Conservation (phyloP, 2,888 invertebrate genomes). For the Ctena decussata region DNA sequence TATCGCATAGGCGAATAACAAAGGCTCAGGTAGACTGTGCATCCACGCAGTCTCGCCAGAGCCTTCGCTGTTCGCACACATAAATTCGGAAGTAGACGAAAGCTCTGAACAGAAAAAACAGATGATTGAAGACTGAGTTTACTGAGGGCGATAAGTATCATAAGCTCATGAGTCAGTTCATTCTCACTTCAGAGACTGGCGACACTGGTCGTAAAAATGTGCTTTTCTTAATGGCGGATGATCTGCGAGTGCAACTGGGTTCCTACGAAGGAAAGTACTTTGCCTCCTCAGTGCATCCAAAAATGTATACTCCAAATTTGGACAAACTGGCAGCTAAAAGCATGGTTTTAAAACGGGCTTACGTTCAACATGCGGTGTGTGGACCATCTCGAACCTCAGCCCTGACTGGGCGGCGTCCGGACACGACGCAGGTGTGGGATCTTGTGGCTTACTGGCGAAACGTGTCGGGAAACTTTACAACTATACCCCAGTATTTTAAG, state of each 20-base stretch:
- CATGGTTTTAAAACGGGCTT: slow-evolving; percentile 66
- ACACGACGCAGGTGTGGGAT: slow-evolving; percentile 66
- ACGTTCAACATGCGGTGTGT: slow-evolving; percentile 65
- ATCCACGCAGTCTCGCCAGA: too few relatives aligned
- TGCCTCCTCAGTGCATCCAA: slow-evolving; percentile 63
- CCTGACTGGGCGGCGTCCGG: slow-evolving; percentile 64
- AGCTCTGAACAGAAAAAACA: too few relatives aligned
- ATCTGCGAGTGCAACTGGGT: slow-evolving; percentile 67
- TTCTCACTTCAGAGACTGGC: too few relatives aligned
- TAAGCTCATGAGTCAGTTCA: too few relatives aligned
- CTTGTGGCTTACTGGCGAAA: slow-evolving; percentile 58
- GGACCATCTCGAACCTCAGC: slow-evolving; percentile 65
- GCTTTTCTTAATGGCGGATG: slow-evolving; percentile 64
- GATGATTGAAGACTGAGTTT: too few relatives aligned
- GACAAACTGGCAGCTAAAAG: slow-evolving; percentile 68
- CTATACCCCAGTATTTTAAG: slow-evolving; percentile 69
- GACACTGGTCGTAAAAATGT: slow-evolving; percentile 51
- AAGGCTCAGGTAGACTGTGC: too few relatives aligned
- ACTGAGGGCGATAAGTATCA: too few relatives aligned
- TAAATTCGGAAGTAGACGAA: too few relatives aligned
- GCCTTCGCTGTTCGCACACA: too few relatives aligned
- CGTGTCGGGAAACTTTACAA: slow-evolving; percentile 64
- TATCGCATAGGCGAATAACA: too few relatives aligned
- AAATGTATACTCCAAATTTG: slow-evolving; percentile 72
- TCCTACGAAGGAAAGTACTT: slow-evolving; percentile 55